A percentile compares a stretch with the other conserved stretches of the same genome.
Conservation (phyloP, 2,113 vertebrate genomes). For the Ameiurus melas region DNA sequence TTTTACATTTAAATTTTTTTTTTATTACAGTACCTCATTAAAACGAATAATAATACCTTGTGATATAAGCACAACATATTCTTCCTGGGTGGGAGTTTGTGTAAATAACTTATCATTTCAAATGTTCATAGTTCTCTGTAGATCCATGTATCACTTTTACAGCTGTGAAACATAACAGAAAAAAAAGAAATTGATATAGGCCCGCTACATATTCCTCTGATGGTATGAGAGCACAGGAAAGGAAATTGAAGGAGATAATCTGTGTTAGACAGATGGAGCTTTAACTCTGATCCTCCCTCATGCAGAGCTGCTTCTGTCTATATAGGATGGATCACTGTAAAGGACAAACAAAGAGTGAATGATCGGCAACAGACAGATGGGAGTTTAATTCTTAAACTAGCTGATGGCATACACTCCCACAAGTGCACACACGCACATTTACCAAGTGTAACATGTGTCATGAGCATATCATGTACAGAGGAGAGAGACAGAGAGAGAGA, state of each 20-base stretch:
- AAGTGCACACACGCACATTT: neutral
- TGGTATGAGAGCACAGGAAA: constrained; percentile 19
- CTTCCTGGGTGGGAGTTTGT: neutral
- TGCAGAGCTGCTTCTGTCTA: constrained; percentile 49
- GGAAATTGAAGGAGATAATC: constrained; percentile 38
- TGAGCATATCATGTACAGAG: neutral
- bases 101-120: neutral
- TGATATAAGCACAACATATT: neutral
- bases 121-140: neutral
- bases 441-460: neutral
- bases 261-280: constrained; percentile 51
- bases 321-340: constrained; percentile 39
- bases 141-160: neutral
- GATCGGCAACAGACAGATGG: constrained; percentile 62
- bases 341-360: constrained; percentile 43
- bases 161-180: neutral
- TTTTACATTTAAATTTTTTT: neutral
- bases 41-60: neutral
- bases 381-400: constrained; percentile 48
- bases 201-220: constrained; percentile 11
- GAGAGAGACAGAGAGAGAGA: neutral
- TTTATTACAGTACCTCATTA: neutral
- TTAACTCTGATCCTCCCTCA: constrained; percentile 45
- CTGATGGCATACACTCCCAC: constrained; percentile 18
- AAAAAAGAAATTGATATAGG: neutral